Base-by-base conservation (phyloP, 2,888 invertebrate species). In the Melanotus villosus region DNA sequence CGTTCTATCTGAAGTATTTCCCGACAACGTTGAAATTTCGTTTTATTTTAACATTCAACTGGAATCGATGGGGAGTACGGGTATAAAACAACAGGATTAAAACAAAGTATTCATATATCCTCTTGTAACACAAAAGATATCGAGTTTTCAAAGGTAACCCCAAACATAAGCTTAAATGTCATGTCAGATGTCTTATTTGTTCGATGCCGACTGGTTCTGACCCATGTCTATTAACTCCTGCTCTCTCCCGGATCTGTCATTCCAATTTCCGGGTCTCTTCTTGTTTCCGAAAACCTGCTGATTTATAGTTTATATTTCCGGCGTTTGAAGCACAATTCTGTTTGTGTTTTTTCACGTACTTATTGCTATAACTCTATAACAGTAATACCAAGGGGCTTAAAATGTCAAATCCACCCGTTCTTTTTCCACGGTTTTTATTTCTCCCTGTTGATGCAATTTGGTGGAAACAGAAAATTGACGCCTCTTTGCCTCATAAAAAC, bases 131-230 rank as follows among this genome's bases (percentile, higher is more conserved):
- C 30, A 32, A 32, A 32, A 43, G 43, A 45, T 43, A 36, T 21
- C 19, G 18, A 23, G 36, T 36, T 36, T 62, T 62, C 62, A 47
- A 50, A 66, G 62, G 56, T 56, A 65, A 57, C 57, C 64, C 66
- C 64, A 43, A 70, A 60, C 59, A 67, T 71, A 70, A 71, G 69
- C 67, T 70, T 68, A 71, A 71, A 68, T 70, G 73, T 73, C 74
- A 78, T 78, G 78, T 79, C 80, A 78, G 76, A 73, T 74, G 77
- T 78, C 78, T 77, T 77, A 80, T 80, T 80, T 79, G 78, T 79
- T 78, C 77, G 70, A 72, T 72, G 70, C 76, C 77, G 76, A 77
- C 77, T 79, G 78, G 75, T 77, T 77, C 71, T 73, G 77, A 79
- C 79, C 80, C 76, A 71, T 76, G 77, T 74, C 79, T 77, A 79